A percentile compares a stretch with the other conserved stretches of the same genome.
Evolutionary conservation across 2,888 invertebrate species (phyloP).

Genomic region (Lepeophtheirus nordmannii): DNA sequence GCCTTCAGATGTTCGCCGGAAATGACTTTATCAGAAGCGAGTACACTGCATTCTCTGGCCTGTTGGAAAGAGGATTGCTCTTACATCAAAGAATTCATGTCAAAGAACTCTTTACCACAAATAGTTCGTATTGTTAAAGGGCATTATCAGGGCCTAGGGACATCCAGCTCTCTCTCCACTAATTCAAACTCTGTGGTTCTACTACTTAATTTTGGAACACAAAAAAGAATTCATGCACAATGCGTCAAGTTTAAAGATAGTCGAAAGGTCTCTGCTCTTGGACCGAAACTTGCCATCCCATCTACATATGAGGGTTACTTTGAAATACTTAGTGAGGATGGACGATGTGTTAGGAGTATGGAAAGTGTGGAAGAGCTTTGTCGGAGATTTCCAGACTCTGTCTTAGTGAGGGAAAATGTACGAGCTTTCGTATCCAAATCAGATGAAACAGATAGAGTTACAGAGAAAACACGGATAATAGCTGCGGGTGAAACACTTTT

Average conservation of each 20-base stretch:
- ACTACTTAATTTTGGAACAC: slow-evolving; percentile 4
- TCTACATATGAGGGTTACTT: slow-evolving; percentile 81
- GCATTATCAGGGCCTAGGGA: slow-evolving; percentile 77
- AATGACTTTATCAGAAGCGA: slow-evolving; percentile 10
- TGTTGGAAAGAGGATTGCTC: slow-evolving; percentile 32
- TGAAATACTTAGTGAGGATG: slow-evolving; percentile 83
- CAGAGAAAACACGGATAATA: slow-evolving; percentile 44
- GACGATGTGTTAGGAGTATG: slow-evolving; percentile 71
- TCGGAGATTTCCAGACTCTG: slow-evolving; percentile 37
- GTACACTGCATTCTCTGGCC: slow-evolving; percentile 26
- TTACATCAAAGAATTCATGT: slow-evolving; percentile 33
- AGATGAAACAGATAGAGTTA: slow-evolving; percentile 29
- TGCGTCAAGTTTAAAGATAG: slow-evolving; percentile 64
- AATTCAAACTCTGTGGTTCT: not conserved
- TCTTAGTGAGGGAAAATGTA: slow-evolving; percentile 61
- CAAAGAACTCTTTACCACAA: slow-evolving; percentile 48
- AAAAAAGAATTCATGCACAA: slow-evolving; percentile 41
- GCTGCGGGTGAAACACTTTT: slow-evolving; percentile 69
- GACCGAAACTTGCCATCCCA: slow-evolving; percentile 71
- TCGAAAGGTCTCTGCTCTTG: slow-evolving; percentile 38
- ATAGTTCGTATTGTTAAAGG: slow-evolving; percentile 84
- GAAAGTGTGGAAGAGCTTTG: slow-evolving; percentile 71
- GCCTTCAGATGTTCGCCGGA: slow-evolving; percentile 1
- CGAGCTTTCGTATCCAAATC: slow-evolving; percentile 42
- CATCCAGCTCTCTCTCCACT: slow-evolving; percentile 39